Evolutionary conservation across 2,797 vertebrate genomes (phyloP).

Genomic region (Meriones psammophilus): DNA sequence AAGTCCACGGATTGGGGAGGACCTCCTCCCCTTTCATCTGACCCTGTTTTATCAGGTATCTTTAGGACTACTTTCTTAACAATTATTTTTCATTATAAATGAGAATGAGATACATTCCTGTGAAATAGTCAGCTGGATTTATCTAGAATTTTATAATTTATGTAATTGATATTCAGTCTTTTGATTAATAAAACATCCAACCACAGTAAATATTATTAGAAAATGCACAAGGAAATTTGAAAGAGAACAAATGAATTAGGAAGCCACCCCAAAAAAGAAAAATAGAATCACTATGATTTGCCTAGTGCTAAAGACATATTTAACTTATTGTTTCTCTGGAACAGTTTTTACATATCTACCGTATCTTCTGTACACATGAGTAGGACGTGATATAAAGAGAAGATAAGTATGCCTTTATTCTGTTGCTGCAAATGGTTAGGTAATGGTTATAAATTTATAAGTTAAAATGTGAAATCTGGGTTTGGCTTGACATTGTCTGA

Average conservation of each 20-base stretch:
- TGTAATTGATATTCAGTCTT: not conserved
- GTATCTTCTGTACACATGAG: not conserved
- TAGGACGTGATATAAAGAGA: not conserved
- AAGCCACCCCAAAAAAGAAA: not conserved
- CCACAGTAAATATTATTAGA: not conserved
- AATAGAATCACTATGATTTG: not conserved
- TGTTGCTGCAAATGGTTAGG: not conserved
- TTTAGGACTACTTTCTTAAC: not conserved
- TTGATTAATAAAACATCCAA: conserved; percentile 60
- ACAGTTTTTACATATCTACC: not conserved
- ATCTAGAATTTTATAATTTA: not conserved
- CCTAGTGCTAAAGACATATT: not conserved
- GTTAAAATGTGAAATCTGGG: not conserved
- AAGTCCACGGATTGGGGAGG: no score
- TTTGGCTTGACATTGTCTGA: not conserved
- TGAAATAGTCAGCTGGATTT: not conserved
- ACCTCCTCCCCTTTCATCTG: no score
- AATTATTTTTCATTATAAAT: conserved; percentile 17
- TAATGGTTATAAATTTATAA: not conserved
- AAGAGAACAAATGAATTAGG: not conserved
- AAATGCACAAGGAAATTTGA: conserved; percentile 36
- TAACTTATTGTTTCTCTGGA: not conserved
- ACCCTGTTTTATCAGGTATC: no score
- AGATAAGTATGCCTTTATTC: not conserved
- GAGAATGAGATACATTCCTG: not conserved